phyloP scores from a whole-genome alignment of 92 coral and sea anemone species.

The Siderastrea siderea region DNA sequence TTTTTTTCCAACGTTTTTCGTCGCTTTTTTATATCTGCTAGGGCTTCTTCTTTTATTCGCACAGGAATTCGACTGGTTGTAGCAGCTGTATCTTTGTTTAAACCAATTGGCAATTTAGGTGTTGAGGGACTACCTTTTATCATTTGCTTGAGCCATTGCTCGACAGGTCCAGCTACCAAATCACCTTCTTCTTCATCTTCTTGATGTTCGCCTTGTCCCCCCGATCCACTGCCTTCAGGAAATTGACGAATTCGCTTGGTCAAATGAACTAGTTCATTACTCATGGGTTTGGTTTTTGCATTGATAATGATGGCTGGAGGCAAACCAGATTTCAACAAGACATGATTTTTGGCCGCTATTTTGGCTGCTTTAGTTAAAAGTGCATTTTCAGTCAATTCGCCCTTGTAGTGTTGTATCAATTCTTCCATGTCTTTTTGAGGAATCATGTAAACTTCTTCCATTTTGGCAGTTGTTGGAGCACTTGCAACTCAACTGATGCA shows the following conservation, averaged over 20 bases:
- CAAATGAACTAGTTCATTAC: background rate
- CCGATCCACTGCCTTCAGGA: background rate
- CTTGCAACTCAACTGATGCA: no score
- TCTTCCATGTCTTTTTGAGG: no score
- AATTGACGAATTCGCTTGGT: background rate
- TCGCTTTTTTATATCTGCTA: no score
- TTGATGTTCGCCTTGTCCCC: background rate
- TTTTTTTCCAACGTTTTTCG: no score
- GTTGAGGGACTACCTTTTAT: background rate
- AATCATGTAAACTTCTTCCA: no score
- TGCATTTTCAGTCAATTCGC: no score
- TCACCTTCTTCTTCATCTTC: background rate
- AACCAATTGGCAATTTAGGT: background rate
- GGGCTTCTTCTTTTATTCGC: no score
- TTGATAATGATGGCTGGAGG: background rate
- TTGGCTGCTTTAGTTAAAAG: background rate
- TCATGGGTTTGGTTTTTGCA: background rate
- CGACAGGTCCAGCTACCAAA: background rate
- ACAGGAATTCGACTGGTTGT: no score
- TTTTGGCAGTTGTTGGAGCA: no score
- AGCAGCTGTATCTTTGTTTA: no score
- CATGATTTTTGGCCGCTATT: background rate
- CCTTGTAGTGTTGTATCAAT: no score
- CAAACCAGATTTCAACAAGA: no score
- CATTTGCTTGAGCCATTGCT: background rate